Base-by-base conservation (phyloP, 2,888 invertebrate species). In the Pilophorus perplexus region DNA sequence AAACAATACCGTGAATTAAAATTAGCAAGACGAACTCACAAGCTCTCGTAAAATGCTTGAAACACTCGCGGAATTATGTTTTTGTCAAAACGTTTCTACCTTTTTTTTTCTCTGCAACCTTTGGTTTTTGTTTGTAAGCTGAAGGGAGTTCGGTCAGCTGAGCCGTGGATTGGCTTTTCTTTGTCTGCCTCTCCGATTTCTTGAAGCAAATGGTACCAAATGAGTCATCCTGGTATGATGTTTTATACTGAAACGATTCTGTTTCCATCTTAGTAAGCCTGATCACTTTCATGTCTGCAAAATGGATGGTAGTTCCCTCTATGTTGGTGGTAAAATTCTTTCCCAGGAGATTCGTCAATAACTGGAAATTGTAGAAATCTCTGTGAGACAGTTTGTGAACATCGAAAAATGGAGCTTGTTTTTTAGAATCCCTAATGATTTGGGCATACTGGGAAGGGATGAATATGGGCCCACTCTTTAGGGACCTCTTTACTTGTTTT, bases 291-390 rank as follows among this genome's bases (percentile, higher is more conserved):
- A 52, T 6, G n/a, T 52, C 52, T n/a, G 1, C 2, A n/a, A 52
- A 27, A 27, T n/a, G 27, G 5, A 52, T 16, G 6, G 1, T 6
- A 3, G 12, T 14, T 8, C 28, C 28, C 1, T 52, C 28, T 8
- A 18, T 28, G 27, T 52, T 52, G 12, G 16, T 52, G 3, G 28
- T 52, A 8, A 52, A 52, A 27, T 52, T 52, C 8, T 52, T 28
- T 10, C 52, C 52, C 3, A 27, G 1, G 52, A 3, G 14, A 8
- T 1, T 1, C 10, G 28, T 27, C 1, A 52, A 3, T 2, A 27
- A 8, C 23, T 52, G 1, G 14, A 52, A 52, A n/a, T 52, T 16
- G 3, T 27, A 5, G 14, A 52, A 25, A 8, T 52, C 52, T n/a
- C 4, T 2, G n/a, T 52, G 14, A n/a, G 18, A 25, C 2, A 52